Evolutionary conservation across 2,797 vertebrate species (phyloP).

Genomic region (Semotilus atromaculatus): DNA sequence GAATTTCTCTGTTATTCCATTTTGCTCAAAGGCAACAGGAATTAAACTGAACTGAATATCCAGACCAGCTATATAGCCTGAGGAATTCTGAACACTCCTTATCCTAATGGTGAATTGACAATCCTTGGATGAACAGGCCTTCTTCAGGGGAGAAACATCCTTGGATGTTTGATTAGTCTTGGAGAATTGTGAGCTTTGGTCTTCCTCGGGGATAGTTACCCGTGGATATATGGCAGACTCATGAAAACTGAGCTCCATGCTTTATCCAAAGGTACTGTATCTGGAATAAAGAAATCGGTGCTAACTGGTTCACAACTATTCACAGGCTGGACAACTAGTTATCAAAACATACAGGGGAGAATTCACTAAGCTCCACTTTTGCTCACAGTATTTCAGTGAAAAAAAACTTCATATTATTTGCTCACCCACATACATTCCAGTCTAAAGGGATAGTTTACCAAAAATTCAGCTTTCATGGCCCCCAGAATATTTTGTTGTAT

Average conservation of each 20-base stretch:
- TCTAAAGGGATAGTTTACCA: too few species aligned
- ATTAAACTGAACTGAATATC: slow-evolving; percentile 37
- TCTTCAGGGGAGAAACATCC: slow-evolving; percentile 39
- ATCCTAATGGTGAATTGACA: slow-evolving; percentile 47
- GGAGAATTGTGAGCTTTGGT: slow-evolving; percentile 32
- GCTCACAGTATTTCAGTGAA: neutral
- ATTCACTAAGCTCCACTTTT: neutral
- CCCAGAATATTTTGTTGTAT: too few species aligned
- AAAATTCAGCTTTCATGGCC: too few species aligned
- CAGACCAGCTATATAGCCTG: slow-evolving; percentile 25
- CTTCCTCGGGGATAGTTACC: slow-evolving; percentile 25
- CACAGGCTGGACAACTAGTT: neutral
- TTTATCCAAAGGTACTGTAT: neutral
- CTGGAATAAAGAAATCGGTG: neutral
- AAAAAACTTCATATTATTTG: neutral
- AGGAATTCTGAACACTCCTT: slow-evolving; percentile 41
- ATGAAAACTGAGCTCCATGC: slow-evolving; percentile 17
- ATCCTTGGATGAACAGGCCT: slow-evolving; percentile 40
- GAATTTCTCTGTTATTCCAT: slow-evolving; percentile 21
- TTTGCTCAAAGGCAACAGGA: slow-evolving; percentile 34
- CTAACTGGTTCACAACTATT: neutral
- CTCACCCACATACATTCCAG: neutral
- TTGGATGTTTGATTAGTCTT: slow-evolving; percentile 47
- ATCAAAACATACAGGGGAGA: neutral
- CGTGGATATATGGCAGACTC: slow-evolving; percentile 11